These are phyloP conservation scores for Timema cristinae DNA, from an alignment of 2,888 invertebrate species.

Conservation along the genomic window DNA sequence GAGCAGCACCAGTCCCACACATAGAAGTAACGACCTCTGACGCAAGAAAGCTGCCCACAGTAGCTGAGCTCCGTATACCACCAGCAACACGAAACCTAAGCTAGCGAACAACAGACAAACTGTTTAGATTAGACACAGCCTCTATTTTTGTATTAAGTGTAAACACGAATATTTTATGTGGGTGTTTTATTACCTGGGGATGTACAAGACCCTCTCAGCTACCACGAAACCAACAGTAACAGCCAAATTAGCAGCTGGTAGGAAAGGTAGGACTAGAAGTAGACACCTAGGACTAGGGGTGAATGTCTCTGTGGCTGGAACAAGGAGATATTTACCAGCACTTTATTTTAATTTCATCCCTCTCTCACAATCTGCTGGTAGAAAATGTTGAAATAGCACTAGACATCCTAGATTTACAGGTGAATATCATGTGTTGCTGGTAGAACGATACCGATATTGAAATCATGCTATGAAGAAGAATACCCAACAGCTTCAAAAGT, in stretches of 20 bases:
- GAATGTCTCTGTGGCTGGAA: conserved; percentile 63
- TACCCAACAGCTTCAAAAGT: too few relatives aligned
- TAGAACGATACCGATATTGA: too few relatives aligned
- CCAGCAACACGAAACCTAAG: conserved; percentile 73
- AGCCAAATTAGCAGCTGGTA: conserved; percentile 80
- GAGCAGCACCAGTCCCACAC: conserved; percentile 53
- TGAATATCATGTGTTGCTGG: too few relatives aligned
- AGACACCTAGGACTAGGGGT: conserved; percentile 60
- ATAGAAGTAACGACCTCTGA: conserved; percentile 39
- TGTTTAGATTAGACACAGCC: not conserved
- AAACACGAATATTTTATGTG: conserved; percentile 42
- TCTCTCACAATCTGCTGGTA: too few relatives aligned
- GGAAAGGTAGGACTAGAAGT: conserved; percentile 73
- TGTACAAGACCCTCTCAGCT: conserved; percentile 84
- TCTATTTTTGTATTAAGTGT: not conserved
- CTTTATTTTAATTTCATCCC: too few relatives aligned
- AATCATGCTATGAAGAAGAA: too few relatives aligned
- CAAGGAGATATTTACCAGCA: conserved; percentile 31
- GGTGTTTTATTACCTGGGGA: conserved; percentile 63
- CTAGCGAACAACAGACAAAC: conserved; percentile 46
- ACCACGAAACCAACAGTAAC: conserved; percentile 80
- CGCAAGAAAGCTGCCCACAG: conserved; percentile 50
- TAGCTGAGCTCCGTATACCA: conserved; percentile 69
- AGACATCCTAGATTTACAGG: too few relatives aligned
- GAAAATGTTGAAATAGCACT: too few relatives aligned